Conservation (phyloP, 2,113 vertebrate species). For the Illadopsis cleaveri region DNA sequence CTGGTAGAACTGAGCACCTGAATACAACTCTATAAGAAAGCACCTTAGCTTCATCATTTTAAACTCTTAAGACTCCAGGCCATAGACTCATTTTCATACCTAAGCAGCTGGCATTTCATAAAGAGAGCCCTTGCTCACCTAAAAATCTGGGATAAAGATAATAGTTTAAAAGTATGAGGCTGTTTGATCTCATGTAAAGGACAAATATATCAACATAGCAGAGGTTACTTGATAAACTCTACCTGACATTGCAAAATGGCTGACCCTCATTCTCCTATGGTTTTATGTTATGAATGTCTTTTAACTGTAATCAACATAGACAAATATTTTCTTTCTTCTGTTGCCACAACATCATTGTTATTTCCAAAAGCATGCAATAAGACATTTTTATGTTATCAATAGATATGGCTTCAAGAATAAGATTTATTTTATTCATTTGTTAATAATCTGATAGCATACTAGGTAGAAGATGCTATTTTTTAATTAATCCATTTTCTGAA, state of each 20-base stretch:
- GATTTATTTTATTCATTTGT: neutral
- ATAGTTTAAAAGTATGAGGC: neutral
- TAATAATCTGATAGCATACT: neutral
- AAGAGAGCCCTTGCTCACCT: neutral
- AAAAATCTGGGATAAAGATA: neutral
- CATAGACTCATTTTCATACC: neutral
- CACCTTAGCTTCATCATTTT: neutral
- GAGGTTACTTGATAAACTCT: neutral
- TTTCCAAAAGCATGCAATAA: neutral
- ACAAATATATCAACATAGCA: neutral
- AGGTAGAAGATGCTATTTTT: neutral
- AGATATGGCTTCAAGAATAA: neutral
- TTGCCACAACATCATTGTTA: neutral
- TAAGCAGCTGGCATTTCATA: neutral
- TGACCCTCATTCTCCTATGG: neutral
- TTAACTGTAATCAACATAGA: neutral
- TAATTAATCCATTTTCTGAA: neutral
- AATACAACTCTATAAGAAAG: neutral
- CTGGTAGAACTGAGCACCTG: neutral
- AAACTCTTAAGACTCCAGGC: neutral
- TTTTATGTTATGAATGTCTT: neutral
- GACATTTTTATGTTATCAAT: neutral
- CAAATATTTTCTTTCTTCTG: neutral
- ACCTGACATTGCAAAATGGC: neutral
- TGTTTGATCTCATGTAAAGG: neutral